These are phyloP conservation scores for Oryctolagus cuniculus DNA, from an alignment of 2,113 vertebrate species.

Conservation along the genomic window mOryCun1.1 NC_091442.1:75700501-75701000, in stretches of 20 bases:
- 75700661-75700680: not conserved
- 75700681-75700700: not conserved
- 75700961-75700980: no score
- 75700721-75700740: not conserved
- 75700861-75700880: not conserved
- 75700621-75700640: not conserved
- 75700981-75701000: no score
- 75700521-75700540: not conserved
- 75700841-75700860: not conserved
- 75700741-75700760: not conserved
- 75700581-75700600: not conserved
- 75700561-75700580: not conserved
- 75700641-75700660: not conserved
- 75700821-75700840: not conserved
- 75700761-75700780: no score
- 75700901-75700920: no score
- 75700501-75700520: slow-evolving; percentile 45
- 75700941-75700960: no score
- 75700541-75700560: slow-evolving; percentile 44
- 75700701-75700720: not conserved
- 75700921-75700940: no score
- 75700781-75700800: not conserved
- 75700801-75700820: not conserved
- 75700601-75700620: not conserved
- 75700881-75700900: not conserved